Evolutionary conservation across 2,113 vertebrate genomes (phyloP), one percentile per base, ranked within the genome.

Genomic region (Telmatochromis bifrenatus): DNA sequence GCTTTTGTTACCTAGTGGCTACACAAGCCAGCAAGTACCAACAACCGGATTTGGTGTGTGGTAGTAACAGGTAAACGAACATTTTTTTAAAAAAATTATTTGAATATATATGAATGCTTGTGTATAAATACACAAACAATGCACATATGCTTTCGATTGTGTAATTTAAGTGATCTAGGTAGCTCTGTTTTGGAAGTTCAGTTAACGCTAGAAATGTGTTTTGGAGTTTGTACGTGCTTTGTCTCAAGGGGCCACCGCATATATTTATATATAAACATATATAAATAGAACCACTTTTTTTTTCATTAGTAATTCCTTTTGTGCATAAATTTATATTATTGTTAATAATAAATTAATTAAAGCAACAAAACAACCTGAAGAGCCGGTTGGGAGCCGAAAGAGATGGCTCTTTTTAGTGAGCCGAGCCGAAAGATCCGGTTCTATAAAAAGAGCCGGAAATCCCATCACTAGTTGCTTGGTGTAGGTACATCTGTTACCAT

Each of bases 11-110:
- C 51, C 5, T 11, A 11, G 19, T 0, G 51, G 51, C 51, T 53
- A 53, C 19, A 21, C 51, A 54, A 54, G n/a, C 9, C n/a, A 54
- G 51, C 0, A 21, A 21, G n/a, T 21, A 54, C 10, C 10, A 54
- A 54, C 6, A 0, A 54, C 5, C 5, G 1, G 51, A 54, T 54
- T 54, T 54, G 10, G 53, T 54, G 53, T 54, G 53, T 23, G n/a
- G n/a, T 23, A 54, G 10, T 54, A 54, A 54, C 10, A 54, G 53
- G 21, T 55, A 55, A 23, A 54, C 0, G 0, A 54, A 54, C 6
- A 4, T 7, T 55, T 23, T 23, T 54, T 7, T 7, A 5, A 2
- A 0, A 1, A 1, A 55, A 55, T 7, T 14, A 56, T 56, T 26
- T 14, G 21, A 56, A 26, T 26, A 56, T 56, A 26, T 56, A 26